These are phyloP conservation scores for Psephotus haematonotus DNA, from an alignment of 2,113 vertebrate genomes.

Conservation along the genomic window DNA sequence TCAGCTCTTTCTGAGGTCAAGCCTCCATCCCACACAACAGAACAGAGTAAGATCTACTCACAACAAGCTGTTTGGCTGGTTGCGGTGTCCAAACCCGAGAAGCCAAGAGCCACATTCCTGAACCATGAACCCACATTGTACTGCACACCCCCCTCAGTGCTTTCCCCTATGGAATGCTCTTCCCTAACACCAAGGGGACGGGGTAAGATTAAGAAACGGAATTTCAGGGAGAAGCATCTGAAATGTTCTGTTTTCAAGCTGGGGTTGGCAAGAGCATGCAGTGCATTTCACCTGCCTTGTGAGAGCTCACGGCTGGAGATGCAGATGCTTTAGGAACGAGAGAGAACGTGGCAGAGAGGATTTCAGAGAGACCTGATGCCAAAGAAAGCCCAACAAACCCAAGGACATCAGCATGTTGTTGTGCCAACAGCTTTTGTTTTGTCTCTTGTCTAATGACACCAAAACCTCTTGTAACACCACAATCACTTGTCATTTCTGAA, in stretches of 20 bases:
- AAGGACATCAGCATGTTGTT: fast-evolving
- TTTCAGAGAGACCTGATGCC: neutral
- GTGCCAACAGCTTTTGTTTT: neutral
- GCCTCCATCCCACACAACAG: fast-evolving
- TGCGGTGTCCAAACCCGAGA: neutral
- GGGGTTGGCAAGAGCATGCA: neutral
- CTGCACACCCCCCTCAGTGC: fast-evolving
- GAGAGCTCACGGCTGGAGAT: neutral
- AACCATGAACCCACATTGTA: fast-evolving
- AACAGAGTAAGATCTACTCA: neutral
- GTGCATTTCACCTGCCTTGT: fast-evolving
- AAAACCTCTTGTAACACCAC: neutral
- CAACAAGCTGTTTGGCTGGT: neutral
- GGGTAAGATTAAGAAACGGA: neutral
- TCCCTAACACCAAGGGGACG: neutral
- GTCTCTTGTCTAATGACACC: neutral
- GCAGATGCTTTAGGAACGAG: neutral
- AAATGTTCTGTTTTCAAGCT: neutral
- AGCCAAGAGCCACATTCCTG: neutral
- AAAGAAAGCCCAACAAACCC: fast-evolving
- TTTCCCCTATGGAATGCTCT: neutral
- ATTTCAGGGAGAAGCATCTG: neutral
- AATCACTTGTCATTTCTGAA: neutral
- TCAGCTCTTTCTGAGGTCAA: neutral
- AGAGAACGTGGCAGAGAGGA: fast-evolving